Conservation (phyloP, 2,113 vertebrate species). For the Syrmaticus mikado region DNA sequence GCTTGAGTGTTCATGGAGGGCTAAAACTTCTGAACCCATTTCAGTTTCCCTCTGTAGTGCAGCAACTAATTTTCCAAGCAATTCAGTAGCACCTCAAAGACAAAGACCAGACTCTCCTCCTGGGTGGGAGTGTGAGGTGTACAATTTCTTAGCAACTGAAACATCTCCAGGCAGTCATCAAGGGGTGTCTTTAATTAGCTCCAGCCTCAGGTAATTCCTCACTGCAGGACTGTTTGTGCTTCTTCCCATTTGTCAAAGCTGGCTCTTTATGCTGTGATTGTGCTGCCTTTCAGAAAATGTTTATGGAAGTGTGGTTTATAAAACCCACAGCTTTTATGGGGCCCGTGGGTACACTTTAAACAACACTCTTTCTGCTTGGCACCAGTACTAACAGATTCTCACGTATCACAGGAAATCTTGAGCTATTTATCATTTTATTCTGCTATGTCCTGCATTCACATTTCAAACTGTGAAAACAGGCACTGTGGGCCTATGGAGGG, state of each 20-base stretch:
- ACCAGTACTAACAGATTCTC: constrained; percentile 24
- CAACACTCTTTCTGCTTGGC: constrained; percentile 35
- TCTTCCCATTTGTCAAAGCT: constrained; percentile 23
- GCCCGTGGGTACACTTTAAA: constrained; percentile 17
- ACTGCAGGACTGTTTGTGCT: constrained; percentile 17
- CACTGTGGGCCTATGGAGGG: neutral
- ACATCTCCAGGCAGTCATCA: constrained; percentile 38
- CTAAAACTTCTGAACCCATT: neutral
- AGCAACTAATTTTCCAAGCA: neutral
- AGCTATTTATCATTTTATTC: constrained; percentile 33
- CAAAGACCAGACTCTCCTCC: neutral
- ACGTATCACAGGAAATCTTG: neutral
- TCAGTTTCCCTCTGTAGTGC: neutral
- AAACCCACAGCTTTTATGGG: constrained; percentile 34
- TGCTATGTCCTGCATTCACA: neutral
- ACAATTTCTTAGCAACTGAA: neutral
- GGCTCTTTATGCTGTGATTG: neutral
- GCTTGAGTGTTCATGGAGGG: neutral
- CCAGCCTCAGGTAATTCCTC: constrained; percentile 54
- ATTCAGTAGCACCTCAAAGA: neutral
- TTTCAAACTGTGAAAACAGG: constrained; percentile 14
- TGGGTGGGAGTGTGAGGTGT: neutral
- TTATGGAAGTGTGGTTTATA: neutral
- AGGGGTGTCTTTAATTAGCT: constrained; percentile 33
- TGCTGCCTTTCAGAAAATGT: constrained; percentile 39